Conservation (phyloP, 2,888 invertebrate genomes). For the Cerceris ruficornis region DNA sequence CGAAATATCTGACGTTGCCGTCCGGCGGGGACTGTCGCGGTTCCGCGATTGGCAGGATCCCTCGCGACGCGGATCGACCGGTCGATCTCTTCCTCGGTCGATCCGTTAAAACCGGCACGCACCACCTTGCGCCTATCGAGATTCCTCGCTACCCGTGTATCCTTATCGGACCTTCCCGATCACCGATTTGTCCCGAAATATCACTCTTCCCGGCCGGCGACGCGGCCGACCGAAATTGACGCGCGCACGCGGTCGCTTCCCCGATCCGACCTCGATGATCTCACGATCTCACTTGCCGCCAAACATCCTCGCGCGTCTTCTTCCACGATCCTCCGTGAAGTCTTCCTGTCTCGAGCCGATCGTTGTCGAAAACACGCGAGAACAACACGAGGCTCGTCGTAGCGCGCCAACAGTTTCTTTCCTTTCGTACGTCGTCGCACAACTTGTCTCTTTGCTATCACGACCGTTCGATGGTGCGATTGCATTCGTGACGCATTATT, state of each 20-base stretch:
- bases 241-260: too few species aligned
- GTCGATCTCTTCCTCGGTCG: not conserved
- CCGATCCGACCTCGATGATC: too few species aligned
- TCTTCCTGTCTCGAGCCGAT: not conserved
- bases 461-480: too few species aligned
- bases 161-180: too few species aligned
- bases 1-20: conserved; percentile 18
- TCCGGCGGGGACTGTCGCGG: conserved; percentile 33
- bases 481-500: too few species aligned
- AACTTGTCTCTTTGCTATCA: too few species aligned
- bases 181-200: too few species aligned
- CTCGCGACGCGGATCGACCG: not conserved
- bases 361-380: not conserved
- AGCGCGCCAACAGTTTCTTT: not conserved
- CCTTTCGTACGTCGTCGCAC: not conserved
- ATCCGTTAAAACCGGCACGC: not conserved
- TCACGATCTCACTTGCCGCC: too few species aligned
- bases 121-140: too few species aligned
- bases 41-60: conserved; percentile 20
- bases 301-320: not conserved
- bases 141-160: too few species aligned
- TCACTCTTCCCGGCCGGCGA: too few species aligned
- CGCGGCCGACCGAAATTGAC: too few species aligned
- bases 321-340: not conserved
- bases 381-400: not conserved